Evolutionary conservation across 2,888 invertebrate genomes (phyloP), one percentile per base, ranked within the genome.

Genomic region (Drosophila glabriapex): DNA sequence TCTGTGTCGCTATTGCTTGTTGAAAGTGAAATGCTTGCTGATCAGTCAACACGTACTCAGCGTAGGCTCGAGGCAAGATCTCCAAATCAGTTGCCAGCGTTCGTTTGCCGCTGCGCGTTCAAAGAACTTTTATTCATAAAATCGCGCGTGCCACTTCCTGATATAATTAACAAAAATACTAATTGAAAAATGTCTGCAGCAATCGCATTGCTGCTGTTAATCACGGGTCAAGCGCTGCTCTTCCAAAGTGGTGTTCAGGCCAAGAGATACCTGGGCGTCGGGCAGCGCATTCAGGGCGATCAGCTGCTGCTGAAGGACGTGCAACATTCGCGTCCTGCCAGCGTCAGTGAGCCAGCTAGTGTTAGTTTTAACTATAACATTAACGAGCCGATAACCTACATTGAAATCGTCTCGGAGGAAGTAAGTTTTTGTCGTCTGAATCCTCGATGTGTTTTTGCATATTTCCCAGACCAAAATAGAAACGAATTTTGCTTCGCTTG

Each of bases 281-380:
- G 90, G 2, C 31, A 68, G 10, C 82, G 81, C 43, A 41, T 76
- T 12, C 31, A 41, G 0, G 88, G 86, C 1, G 93, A 93, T 83
- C 86, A 91, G 58, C 80, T 93, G 67, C 70, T 93, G 56, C 67
- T 92, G n/a, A 91, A 89, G 75, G 92, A 93, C 79, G 72, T 91
- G 50, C 76, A 84, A 28, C 83, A 87, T 68, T 89, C 91, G 50
- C 91, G 89, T 52, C 84, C 87, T 2, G 79, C 79, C 41, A 73
- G 78, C 33, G 39, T 56, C 28, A 83, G 74, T 16, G 73, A 88
- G 37, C 82, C 85, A 56, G 84, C 90, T 9, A 86, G 78, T 19
- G 91, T 93, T 54, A 67, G 72, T 28, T 93, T 93, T 70, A 87
- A 89, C 29, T 92, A 92, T 60, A 85, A 89, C 29, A 79, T 91